Conservation (phyloP, 2,797 vertebrate species). For the Microctenopoma stevenorrisi region DNA sequence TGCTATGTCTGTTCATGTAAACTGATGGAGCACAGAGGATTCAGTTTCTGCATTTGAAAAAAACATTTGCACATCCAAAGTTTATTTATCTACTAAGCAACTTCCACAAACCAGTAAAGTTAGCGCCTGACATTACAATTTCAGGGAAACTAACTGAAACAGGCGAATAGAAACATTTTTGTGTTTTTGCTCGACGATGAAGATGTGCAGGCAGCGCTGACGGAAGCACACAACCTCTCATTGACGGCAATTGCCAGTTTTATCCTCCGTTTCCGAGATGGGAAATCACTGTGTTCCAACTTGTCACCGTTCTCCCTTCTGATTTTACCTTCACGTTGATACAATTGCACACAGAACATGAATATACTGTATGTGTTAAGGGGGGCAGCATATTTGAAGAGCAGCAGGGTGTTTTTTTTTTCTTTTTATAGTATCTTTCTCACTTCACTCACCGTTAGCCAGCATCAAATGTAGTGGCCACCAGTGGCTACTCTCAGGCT, state of each 20-base stretch:
- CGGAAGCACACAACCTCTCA: conserved; percentile 61
- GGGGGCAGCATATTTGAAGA: not conserved
- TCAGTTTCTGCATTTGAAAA: conserved; percentile 20
- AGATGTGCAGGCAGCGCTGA: conserved; percentile 42
- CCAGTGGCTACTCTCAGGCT: conserved; percentile 46
- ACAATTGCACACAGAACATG: conserved; percentile 46
- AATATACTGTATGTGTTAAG: conserved; percentile 52
- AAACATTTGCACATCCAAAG: conserved; percentile 25
- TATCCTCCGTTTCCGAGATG: conserved; percentile 54
- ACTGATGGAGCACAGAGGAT: not conserved
- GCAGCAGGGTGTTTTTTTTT: conserved; percentile 6
- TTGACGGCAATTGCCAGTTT: conserved; percentile 64
- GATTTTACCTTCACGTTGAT: conserved; percentile 40
- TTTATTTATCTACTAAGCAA: conserved; percentile 32
- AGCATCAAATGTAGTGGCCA: conserved; percentile 42
- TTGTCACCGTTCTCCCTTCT: conserved; percentile 35
- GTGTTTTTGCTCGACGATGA: conserved; percentile 40
- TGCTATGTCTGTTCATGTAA: not conserved
- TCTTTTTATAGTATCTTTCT: conserved; percentile 12
- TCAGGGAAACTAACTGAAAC: conserved; percentile 2
- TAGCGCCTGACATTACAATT: conserved; percentile 33
- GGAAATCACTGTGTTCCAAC: conserved; percentile 68
- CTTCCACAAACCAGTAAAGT: conserved; percentile 21
- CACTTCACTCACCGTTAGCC: conserved; percentile 37
- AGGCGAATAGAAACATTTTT: conserved; percentile 9